A percentile compares a stretch with the other conserved stretches of the same genome.
phyloP scores from a whole-genome alignment of 2,113 vertebrate genomes.

The Symphodus melops region DNA sequence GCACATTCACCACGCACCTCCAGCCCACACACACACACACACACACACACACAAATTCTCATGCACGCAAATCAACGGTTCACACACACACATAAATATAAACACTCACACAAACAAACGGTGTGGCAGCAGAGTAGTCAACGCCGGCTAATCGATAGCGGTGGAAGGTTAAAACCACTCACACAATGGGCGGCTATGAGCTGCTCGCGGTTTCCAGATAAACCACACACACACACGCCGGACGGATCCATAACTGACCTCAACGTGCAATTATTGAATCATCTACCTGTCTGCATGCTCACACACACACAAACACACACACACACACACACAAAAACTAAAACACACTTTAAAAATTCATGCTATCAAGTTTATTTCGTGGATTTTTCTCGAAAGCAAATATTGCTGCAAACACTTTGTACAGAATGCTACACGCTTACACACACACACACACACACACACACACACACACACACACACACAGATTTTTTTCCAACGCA shows the following conservation, averaged over 20 bases:
- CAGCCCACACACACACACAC: slow-evolving; percentile 30
- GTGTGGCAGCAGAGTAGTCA: slow-evolving; percentile 66
- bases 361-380: neutral
- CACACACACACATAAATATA: slow-evolving; percentile 25
- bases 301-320: slow-evolving; percentile 19
- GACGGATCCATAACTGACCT: slow-evolving; percentile 76
- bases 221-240: slow-evolving; percentile 69
- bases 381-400: neutral
- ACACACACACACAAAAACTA: slow-evolving; percentile 4
- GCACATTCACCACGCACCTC: slow-evolving; percentile 40
- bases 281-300: slow-evolving; percentile 60
- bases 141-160: slow-evolving; percentile 79
- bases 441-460: no score
- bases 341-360: neutral
- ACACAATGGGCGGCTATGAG: slow-evolving; percentile 77
- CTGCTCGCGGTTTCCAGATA: slow-evolving; percentile 71
- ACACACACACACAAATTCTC: slow-evolving; percentile 27
- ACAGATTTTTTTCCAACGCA: neutral
- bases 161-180: slow-evolving; percentile 83
- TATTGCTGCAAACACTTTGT: neutral
- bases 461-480: neutral
- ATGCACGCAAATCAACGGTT: slow-evolving; percentile 19
- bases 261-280: slow-evolving; percentile 74
- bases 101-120: slow-evolving; percentile 40
- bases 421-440: no score